phyloP scores from a whole-genome alignment of 2,113 vertebrate species.

The Spilogale gracilis region DNA sequence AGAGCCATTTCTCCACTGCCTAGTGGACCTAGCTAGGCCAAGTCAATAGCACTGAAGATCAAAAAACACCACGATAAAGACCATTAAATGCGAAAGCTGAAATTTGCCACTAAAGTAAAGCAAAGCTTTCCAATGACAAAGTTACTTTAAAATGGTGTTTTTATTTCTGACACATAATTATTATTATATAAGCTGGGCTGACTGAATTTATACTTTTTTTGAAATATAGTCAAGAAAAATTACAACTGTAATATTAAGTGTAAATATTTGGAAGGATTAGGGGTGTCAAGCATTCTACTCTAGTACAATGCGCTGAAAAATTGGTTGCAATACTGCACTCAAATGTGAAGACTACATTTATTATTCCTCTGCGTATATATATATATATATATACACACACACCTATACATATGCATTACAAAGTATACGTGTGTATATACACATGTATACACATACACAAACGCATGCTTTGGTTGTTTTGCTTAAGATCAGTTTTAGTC shows the following conservation, averaged over 20 bases:
- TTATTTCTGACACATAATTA: neutral
- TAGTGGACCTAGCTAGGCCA: neutral
- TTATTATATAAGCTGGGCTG: neutral
- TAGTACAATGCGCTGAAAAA: neutral
- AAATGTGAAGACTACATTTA: neutral
- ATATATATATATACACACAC: neutral
- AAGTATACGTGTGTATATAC: neutral
- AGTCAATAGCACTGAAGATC: neutral
- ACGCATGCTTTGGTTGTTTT: neutral
- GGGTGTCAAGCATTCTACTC: neutral
- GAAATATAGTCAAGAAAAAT: neutral
- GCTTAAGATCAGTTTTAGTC: neutral
- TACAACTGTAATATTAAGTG: constrained; percentile 10
- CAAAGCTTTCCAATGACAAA: neutral
- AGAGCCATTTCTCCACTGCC: neutral
- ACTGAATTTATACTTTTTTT: neutral
- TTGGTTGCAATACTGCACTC: no score
- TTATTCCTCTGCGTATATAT: no score
- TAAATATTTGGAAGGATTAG: neutral
- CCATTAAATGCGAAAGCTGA: neutral
- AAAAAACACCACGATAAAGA: neutral
- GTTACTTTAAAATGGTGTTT: constrained; percentile 6
- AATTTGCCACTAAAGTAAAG: neutral
- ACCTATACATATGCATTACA: neutral
- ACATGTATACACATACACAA: neutral